phyloP scores from a whole-genome alignment of 2,888 invertebrate genomes.

The Helobdella robusta region DNA sequence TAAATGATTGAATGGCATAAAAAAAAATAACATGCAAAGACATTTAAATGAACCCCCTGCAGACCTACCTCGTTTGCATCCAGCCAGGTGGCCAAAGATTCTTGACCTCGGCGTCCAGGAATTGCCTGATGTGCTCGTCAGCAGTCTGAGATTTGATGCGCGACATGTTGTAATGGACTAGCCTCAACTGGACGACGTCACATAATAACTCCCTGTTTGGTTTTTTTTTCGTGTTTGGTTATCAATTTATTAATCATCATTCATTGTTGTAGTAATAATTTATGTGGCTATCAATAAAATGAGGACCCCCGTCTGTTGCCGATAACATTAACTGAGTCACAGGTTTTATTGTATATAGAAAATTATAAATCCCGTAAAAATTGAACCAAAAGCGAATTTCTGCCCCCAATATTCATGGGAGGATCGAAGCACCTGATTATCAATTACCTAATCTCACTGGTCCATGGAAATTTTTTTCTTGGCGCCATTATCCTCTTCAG shows the following conservation, averaged over 20 bases:
- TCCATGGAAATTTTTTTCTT: constrained; percentile 66
- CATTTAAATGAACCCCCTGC: neutral
- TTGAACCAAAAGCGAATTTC: too few relatives aligned
- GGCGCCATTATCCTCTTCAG: constrained; percentile 58
- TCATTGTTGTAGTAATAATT: too few relatives aligned
- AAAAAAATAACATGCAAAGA: neutral
- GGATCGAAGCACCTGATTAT: too few relatives aligned
- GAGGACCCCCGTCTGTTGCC: too few relatives aligned
- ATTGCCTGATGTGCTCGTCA: constrained; percentile 54
- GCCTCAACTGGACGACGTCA: constrained; percentile 50
- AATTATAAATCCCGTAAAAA: too few relatives aligned
- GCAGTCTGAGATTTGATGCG: constrained; percentile 43
- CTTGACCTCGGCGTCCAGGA: constrained; percentile 58
- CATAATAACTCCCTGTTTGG: constrained; percentile 42
- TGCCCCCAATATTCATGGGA: too few relatives aligned
- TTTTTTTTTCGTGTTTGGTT: neutral
- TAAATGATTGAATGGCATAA: neutral
- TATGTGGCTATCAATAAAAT: too few relatives aligned
- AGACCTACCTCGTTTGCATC: constrained; percentile 53
- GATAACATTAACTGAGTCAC: too few relatives aligned
- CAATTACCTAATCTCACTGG: constrained; percentile 58
- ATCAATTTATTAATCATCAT: neutral
- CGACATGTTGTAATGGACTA: constrained; percentile 52
- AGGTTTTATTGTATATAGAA: too few relatives aligned
- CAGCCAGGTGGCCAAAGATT: constrained; percentile 63